Conservation (phyloP, 2,888 invertebrate genomes). For the Leptinotarsa haldemani region DNA sequence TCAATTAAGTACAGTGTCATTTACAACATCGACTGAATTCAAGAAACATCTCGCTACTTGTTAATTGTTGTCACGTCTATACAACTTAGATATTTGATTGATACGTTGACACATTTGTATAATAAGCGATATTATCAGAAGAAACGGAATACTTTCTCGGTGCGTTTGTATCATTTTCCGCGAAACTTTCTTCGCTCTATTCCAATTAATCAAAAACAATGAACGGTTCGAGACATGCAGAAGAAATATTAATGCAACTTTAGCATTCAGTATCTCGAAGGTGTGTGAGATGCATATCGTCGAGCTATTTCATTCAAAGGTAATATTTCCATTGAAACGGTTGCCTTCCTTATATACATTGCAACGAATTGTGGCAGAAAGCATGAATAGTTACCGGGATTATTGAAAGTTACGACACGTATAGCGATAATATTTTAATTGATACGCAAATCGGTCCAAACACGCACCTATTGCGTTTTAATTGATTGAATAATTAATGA, state of each 20-base stretch:
- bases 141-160: slow-evolving; percentile 17
- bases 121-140: not conserved
- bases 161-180: not conserved
- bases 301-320: slow-evolving; percentile 12
- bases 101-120: slow-evolving; percentile 1
- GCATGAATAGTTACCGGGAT: slow-evolving; percentile 20
- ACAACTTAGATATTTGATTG: not conserved
- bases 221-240: not conserved
- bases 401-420: slow-evolving; percentile 26
- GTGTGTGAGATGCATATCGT: slow-evolving; percentile 27
- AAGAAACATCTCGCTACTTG: no score
- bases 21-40: no score
- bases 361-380: slow-evolving; percentile 7
- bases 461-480: slow-evolving; percentile 2
- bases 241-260: slow-evolving; percentile 21
- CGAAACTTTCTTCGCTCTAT: slow-evolving; percentile 8
- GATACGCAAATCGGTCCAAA: slow-evolving; percentile 14
- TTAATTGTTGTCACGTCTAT: not conserved
- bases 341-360: slow-evolving; percentile 20
- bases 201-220: slow-evolving; percentile 10
- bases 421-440: slow-evolving; percentile 11
- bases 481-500: not conserved
- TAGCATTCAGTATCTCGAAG: not conserved
- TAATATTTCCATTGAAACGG: slow-evolving; percentile 19
- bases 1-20: no score